A percentile compares a stretch with the other conserved stretches of the same genome.
These are phyloP conservation scores for Alviniconcha marisindica DNA, from an alignment of 1,140 invertebrate genomes.

Conservation along the genomic window DNA sequence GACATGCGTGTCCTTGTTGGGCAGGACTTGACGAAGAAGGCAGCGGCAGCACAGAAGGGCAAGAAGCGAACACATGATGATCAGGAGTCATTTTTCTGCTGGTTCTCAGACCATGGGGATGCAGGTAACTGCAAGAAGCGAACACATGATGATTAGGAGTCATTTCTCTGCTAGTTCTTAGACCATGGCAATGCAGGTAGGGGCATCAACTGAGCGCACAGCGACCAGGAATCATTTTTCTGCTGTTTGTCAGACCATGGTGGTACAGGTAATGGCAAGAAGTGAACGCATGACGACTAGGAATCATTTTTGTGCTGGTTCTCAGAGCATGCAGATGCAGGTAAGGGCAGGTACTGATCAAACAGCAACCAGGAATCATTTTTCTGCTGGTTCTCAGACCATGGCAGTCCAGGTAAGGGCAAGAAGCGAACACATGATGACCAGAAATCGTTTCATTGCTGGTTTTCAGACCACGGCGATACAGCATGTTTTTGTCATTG, in stretches of 20 bases:
- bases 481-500: too few relatives aligned
- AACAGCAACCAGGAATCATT: too few relatives aligned
- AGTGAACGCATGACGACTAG: conserved; percentile 70
- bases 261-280: conserved; percentile 67
- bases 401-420: too few relatives aligned
- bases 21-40: conserved; percentile 73
- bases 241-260: conserved; percentile 76
- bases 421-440: too few relatives aligned
- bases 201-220: conserved; percentile 64
- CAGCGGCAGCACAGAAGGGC: conserved; percentile 66
- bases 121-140: conserved; percentile 64
- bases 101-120: conserved; percentile 76
- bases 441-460: too few relatives aligned
- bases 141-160: conserved; percentile 71
- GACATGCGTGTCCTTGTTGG: not conserved
- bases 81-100: conserved; percentile 76
- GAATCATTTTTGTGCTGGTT: conserved; percentile 77
- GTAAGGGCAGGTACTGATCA: too few relatives aligned
- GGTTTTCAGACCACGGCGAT: too few relatives aligned
- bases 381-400: too few relatives aligned
- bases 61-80: conserved; percentile 70
- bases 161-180: conserved; percentile 76
- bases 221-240: conserved; percentile 75
- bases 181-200: conserved; percentile 72
- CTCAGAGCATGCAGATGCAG: conserved; percentile 73